phyloP scores from a whole-genome alignment of 2,888 invertebrate species.

The Schizotus pectinicornis region DNA sequence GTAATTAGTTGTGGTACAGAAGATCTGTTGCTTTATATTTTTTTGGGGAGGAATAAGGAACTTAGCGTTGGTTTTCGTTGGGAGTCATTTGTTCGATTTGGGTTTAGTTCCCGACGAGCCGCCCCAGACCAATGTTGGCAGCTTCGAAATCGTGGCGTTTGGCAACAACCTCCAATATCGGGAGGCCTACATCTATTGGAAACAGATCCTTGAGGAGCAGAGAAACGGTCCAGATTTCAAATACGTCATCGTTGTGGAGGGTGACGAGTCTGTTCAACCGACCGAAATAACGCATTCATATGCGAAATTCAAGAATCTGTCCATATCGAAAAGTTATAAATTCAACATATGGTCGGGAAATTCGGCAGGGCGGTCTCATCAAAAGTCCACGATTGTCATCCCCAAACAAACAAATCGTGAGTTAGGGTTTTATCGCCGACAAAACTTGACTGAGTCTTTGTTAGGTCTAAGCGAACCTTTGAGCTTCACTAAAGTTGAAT shows the following conservation, averaged over 20 bases:
- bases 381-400: slow-evolving; percentile 66
- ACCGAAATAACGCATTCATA: slow-evolving; percentile 66
- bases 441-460: slow-evolving; percentile 18
- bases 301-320: slow-evolving; percentile 64
- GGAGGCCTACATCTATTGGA: slow-evolving; percentile 80
- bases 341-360: slow-evolving; percentile 70
- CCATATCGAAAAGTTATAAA: slow-evolving; percentile 54
- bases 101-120: slow-evolving; percentile 67
- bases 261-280: slow-evolving; percentile 53
- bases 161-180: slow-evolving; percentile 60
- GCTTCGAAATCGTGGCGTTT: slow-evolving; percentile 66
- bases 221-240: slow-evolving; percentile 78
- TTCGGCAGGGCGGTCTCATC: slow-evolving; percentile 64
- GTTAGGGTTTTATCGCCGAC: slow-evolving; percentile 30
- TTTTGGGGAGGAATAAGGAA: too few relatives aligned
- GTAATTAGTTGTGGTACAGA: too few relatives aligned
- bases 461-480: slow-evolving; percentile 41
- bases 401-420: slow-evolving; percentile 64
- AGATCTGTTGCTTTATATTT: too few relatives aligned
- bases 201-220: slow-evolving; percentile 70
- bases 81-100: slow-evolving; percentile 28
- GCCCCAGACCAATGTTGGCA: slow-evolving; percentile 74
- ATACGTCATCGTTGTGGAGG: slow-evolving; percentile 66
- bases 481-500: slow-evolving; percentile 66
- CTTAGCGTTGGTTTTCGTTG: too few relatives aligned